Evolutionary conservation across 2,113 vertebrate genomes (phyloP).

Genomic region (Pavo muticus): DNA sequence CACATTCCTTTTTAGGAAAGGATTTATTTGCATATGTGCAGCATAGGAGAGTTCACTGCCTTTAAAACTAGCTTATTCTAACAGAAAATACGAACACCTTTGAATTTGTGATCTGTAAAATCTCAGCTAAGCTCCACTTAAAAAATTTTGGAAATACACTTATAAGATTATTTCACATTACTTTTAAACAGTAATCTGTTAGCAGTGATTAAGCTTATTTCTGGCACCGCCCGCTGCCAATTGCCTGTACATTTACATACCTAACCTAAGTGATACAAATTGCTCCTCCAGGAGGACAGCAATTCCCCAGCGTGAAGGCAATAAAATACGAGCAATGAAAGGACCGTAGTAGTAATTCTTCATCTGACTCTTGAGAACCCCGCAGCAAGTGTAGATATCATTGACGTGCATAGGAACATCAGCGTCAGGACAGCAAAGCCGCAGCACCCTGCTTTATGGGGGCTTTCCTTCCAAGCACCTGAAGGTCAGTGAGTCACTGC

Average conservation of each 20-base stretch:
- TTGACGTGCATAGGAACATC: background rate
- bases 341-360: background rate
- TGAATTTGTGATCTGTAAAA: background rate
- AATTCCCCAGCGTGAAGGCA: background rate
- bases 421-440: background rate
- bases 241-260: background rate
- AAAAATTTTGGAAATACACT: background rate
- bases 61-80: background rate
- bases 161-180: background rate
- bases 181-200: background rate
- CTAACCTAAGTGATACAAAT: background rate
- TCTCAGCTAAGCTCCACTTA: background rate
- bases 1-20: background rate
- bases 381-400: background rate
- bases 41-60: background rate
- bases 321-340: background rate
- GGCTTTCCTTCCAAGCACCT: background rate
- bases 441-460: background rate
- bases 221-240: accelerated
- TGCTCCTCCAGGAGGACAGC: background rate
- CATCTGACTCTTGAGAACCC: background rate
- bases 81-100: background rate
- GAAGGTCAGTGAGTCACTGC: slow-evolving; percentile 1
- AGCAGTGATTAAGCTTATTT: background rate
- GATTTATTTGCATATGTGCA: background rate